phyloP scores from a whole-genome alignment of 2,797 vertebrate genomes.

The Cyprinella venusta region DNA sequence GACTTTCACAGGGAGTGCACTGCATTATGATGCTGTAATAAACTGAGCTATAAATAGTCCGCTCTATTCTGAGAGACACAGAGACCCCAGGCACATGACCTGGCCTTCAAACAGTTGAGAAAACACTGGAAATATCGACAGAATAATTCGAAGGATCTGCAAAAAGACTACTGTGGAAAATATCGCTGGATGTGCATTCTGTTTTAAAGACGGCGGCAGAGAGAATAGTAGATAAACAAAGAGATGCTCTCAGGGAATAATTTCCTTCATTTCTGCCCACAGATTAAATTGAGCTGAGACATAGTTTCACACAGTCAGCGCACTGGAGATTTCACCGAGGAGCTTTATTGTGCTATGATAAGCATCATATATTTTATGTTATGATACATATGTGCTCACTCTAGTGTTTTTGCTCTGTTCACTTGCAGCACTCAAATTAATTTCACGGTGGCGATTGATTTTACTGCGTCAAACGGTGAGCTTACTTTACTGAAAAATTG shows the following conservation, averaged over 20 bases:
- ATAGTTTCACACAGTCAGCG: slow-evolving; percentile 19
- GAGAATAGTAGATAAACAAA: slow-evolving; percentile 1
- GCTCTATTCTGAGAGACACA: slow-evolving; percentile 49
- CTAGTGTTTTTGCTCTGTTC: slow-evolving; percentile 57
- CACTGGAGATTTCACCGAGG: not conserved
- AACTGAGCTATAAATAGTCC: slow-evolving; percentile 54
- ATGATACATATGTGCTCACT: slow-evolving; percentile 27
- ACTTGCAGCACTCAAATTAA: slow-evolving; percentile 95
- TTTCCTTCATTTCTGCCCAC: slow-evolving; percentile 25
- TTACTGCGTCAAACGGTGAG: slow-evolving; percentile 98
- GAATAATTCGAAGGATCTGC: slow-evolving; percentile 23
- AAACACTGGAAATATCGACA: slow-evolving; percentile 48
- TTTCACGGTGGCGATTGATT: slow-evolving; percentile 99
- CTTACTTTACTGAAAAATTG: slow-evolving; percentile 45
- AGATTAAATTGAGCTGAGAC: slow-evolving; percentile 30
- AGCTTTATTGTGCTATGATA: slow-evolving; percentile 28
- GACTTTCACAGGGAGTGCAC: slow-evolving; percentile 34
- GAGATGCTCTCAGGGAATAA: slow-evolving; percentile 10
- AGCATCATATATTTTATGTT: slow-evolving; percentile 35
- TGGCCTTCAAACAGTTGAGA: slow-evolving; percentile 49
- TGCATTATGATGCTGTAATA: slow-evolving; percentile 59
- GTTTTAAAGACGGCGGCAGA: not conserved
- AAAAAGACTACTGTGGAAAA: not conserved
- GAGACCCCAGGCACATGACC: slow-evolving; percentile 45
- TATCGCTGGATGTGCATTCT: not conserved